Percentiles rank a stretch among this genome's conserved stretches.
Evolutionary conservation across 2,113 vertebrate genomes (phyloP).

Genomic region (Cairina moschata): DNA sequence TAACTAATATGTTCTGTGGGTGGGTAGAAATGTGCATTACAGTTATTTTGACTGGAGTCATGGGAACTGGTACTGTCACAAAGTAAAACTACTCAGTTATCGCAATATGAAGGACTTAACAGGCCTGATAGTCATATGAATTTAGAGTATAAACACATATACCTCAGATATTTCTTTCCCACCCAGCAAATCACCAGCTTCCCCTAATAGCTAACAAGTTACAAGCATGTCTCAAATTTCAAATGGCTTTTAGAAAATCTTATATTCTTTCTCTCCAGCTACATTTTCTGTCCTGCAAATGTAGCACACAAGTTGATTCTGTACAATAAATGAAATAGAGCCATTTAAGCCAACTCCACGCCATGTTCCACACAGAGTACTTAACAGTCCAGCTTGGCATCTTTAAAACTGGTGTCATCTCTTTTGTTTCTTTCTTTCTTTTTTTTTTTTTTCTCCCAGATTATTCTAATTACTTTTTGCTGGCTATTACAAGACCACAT

Average conservation of each 20-base stretch:
- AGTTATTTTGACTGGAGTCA: background rate
- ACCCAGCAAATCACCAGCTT: background rate
- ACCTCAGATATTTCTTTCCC: background rate
- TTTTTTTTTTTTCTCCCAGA: background rate
- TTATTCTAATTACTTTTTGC: background rate
- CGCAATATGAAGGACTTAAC: background rate
- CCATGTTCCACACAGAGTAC: background rate
- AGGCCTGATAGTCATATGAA: background rate
- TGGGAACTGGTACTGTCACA: background rate
- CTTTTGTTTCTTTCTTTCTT: background rate
- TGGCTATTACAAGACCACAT: background rate
- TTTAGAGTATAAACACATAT: background rate
- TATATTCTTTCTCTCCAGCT: background rate
- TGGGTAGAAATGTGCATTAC: background rate
- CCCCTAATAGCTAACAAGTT: background rate
- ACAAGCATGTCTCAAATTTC: background rate
- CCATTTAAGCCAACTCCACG: background rate
- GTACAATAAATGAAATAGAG: background rate
- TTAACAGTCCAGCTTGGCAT: background rate
- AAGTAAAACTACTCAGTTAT: background rate
- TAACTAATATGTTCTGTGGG: too few species aligned
- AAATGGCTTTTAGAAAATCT: background rate
- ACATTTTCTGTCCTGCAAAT: background rate
- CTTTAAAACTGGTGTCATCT: background rate
- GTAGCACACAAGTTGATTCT: background rate